Evolutionary conservation across 1,140 invertebrate species (phyloP), one percentile per base, ranked within the genome.

Genomic region (Cecropterus lyciades): DNA sequence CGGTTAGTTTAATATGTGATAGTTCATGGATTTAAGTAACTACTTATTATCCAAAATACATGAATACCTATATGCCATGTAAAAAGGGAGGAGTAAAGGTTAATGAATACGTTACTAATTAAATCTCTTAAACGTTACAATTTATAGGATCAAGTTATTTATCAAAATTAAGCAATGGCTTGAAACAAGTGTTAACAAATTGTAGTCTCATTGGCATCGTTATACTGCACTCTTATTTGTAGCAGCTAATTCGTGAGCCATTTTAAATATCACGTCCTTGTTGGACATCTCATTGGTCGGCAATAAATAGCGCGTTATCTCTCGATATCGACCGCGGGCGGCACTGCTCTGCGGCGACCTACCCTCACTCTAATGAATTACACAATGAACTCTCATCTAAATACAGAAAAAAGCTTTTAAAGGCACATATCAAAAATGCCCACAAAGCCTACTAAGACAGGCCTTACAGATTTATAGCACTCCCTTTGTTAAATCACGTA

Each of bases 401-500:
- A 92, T 92, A 92, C 89, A 92, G 87, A 92, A 92, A 92, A 92
- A 92, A 92, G 87, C 89, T 92, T 92, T 92, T 92, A 92, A 88
- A 92, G 87, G 89, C 89, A 92, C 87, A 90, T 90, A 91, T 92
- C 89, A 92, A 92, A 91, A 92, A 88, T 92, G 79, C 87, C 85
- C 84, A 91, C 89, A 89, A 87, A 89, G 89, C 87, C 84, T 91
- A 88, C 89, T 90, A 89, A 90, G 87, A 92, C 89, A 88, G 87
- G 80, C 82, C 81, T 74, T 70, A 70, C 74, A 88, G 89, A 92
- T 92, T 92, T 92, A 92, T 92, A 79, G 80, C 82, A 76, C 82
- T 83, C 80, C 87, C 85, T 92, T 91, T 92, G 89, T 92, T 89
- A 87, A 91, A 92, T 87, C 88, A 89, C 84, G 89, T 89, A 92